Percentiles rank a stretch among this genome's conserved stretches.
These are phyloP conservation scores for Sorex fumeus DNA, from an alignment of 2,113 vertebrate species.

Conservation along the genomic window DNA sequence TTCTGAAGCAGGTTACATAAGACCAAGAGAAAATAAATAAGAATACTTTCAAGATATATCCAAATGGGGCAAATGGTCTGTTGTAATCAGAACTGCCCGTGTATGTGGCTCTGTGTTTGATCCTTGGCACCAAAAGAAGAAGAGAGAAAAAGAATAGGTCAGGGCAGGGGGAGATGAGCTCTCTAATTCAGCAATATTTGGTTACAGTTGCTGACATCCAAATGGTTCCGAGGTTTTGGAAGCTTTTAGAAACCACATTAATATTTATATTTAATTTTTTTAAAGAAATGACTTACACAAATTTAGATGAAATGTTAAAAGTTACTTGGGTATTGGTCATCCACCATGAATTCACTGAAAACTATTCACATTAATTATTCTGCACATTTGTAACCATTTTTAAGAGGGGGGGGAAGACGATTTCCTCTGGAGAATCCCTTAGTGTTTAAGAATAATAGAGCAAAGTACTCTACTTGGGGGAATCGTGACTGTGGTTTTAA, in stretches of 20 bases:
- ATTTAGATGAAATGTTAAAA: conserved; percentile 30
- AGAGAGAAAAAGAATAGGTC: too few species aligned
- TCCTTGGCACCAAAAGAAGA: too few species aligned
- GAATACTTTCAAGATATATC: conserved; percentile 82
- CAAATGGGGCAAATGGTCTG: conserved; percentile 72
- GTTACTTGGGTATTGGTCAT: not conserved
- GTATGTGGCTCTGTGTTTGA: too few species aligned
- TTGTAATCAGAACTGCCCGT: not conserved
- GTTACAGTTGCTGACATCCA: conserved; percentile 47
- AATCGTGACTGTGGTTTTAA: not conserved
- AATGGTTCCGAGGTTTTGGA: conserved; percentile 48
- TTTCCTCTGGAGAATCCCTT: conserved; percentile 29
- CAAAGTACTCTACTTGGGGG: not conserved
- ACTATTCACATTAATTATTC: conserved; percentile 50
- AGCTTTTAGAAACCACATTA: conserved; percentile 43
- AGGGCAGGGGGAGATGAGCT: too few species aligned
- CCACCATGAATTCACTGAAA: not conserved
- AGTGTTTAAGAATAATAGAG: not conserved
- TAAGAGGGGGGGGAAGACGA: not conserved
- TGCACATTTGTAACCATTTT: conserved; percentile 37
- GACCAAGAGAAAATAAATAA: conserved; percentile 84
- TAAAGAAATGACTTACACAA: conserved; percentile 4
- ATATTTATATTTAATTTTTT: conserved; percentile 65
- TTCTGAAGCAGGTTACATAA: conserved; percentile 89
- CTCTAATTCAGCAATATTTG: not conserved